These are phyloP conservation scores for Trichonephila inaurata DNA, from an alignment of 1,140 invertebrate species.

Conservation along the genomic window DNA sequence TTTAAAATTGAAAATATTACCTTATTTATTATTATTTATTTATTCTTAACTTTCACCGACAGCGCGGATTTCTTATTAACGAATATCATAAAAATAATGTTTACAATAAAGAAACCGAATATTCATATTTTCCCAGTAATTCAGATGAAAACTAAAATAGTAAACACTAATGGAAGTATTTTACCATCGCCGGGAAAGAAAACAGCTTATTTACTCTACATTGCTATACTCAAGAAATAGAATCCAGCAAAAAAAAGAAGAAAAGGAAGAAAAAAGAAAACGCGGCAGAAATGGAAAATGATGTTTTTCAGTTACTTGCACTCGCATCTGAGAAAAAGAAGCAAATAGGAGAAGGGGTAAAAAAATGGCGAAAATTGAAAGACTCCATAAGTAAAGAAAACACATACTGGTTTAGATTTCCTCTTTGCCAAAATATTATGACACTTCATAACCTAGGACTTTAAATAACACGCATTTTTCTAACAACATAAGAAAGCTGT, in stretches of 20 bases:
- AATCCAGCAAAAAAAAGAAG: background rate
- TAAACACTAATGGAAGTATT: too few species aligned
- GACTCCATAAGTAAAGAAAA: background rate
- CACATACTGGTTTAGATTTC: conserved; percentile 47
- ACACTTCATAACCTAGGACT: conserved; percentile 11
- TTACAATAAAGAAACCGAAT: too few species aligned
- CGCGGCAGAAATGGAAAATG: conserved; percentile 7
- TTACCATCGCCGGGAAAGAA: background rate
- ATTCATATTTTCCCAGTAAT: background rate
- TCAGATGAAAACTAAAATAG: background rate
- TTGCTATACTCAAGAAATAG: conserved; percentile 6
- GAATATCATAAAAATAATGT: too few species aligned
- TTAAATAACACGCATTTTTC: conserved; percentile 39
- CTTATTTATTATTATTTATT: too few species aligned
- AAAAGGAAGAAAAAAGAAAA: too few species aligned
- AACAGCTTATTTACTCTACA: conserved; percentile 25
- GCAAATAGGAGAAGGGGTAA: background rate
- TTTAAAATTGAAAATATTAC: too few species aligned
- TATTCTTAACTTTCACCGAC: too few species aligned
- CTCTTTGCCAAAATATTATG: conserved; percentile 53
- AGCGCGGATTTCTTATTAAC: too few species aligned
- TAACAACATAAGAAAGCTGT: background rate
- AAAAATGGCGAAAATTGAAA: background rate
- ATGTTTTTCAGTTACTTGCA: conserved; percentile 35
- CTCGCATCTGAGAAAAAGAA: background rate